Evolutionary conservation across 1,140 invertebrate genomes (phyloP), one percentile per base, ranked within the genome.

Genomic region (Himalopsyche phryganea): DNA sequence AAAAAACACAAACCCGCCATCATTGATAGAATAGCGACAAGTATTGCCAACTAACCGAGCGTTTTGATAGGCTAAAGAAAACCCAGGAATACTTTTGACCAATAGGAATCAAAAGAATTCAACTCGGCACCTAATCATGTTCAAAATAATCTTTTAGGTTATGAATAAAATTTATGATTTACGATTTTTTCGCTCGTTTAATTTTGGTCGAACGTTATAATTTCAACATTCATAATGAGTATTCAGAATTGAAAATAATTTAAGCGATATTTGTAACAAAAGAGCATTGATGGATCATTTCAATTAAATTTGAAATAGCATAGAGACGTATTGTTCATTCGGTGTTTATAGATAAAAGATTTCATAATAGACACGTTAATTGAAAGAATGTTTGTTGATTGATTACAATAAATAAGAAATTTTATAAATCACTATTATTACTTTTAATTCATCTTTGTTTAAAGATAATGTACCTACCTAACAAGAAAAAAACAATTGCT

Each of bases 1-100:
- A 75, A 77, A 77, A 77, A 77, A 77, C 73, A 72, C 68, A 64
- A 72, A 72, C 68, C 75, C 75, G 75, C 75, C 75, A 77, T 77
- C 73, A 70, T 70, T 50, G 50, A 55, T 42, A 42, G 47, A 56
- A 42, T 49, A 15, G 17, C 42, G 40, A 33, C 54, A 19, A 13
- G 18, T 14, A 17, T 9, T 14, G 0, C 23, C 46, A 56, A 17
- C 40, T 35, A 41, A 41, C 10, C 19, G 3, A 28, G 13, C n/a
- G 10, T n/a, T 50, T 1, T 41, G 54, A 56, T 56, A 49, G 54
- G 54, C 10, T 35, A 9, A 48, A 23, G 38, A 40, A 40, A 40
- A 48, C 6, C 6, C 45, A 10, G 11, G n/a, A n/a, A 33, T 32
- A 56, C n/a, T 20, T 56, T 56, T 56, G 0, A 49, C 54, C 54